phyloP scores from a whole-genome alignment of 2,113 vertebrate species.

The Pleuronectes platessa region DNA sequence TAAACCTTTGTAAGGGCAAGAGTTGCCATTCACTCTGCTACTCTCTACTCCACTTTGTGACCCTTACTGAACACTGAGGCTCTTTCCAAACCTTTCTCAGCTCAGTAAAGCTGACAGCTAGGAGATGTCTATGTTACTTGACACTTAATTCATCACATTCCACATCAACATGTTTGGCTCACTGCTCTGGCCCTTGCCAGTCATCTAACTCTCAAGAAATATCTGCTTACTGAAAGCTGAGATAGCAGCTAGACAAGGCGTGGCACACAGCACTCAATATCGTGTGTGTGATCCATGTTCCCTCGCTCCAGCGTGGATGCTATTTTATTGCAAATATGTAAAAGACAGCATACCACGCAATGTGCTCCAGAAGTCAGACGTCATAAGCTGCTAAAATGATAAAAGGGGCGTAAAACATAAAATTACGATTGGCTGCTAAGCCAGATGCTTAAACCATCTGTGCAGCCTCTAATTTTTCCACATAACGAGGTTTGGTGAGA shows the following conservation, averaged over 20 bases:
- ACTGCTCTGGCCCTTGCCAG: no score
- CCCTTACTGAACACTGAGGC: background rate
- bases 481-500: constrained; percentile 46
- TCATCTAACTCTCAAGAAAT: background rate
- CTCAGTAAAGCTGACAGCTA: constrained; percentile 27
- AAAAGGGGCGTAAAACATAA: constrained; percentile 35
- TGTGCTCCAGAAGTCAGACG: constrained; percentile 28
- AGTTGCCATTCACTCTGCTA: background rate
- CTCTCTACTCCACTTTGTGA: background rate
- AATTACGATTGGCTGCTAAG: constrained; percentile 49
- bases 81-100: background rate
- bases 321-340: constrained; percentile 23
- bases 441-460: constrained; percentile 45
- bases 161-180: constrained; percentile 1
- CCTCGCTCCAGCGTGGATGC: background rate
- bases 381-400: constrained; percentile 41
- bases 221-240: constrained; percentile 2
- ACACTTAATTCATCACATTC: constrained; percentile 35
- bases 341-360: constrained; percentile 34
- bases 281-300: constrained; percentile 20
- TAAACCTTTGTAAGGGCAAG: no score
- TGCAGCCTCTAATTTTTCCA: constrained; percentile 7
- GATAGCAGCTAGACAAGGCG: background rate
- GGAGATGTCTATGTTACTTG: background rate
- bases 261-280: background rate